These are phyloP conservation scores for Hybos culiciformis DNA, from an alignment of 2,888 invertebrate species.

Conservation along the genomic window DNA sequence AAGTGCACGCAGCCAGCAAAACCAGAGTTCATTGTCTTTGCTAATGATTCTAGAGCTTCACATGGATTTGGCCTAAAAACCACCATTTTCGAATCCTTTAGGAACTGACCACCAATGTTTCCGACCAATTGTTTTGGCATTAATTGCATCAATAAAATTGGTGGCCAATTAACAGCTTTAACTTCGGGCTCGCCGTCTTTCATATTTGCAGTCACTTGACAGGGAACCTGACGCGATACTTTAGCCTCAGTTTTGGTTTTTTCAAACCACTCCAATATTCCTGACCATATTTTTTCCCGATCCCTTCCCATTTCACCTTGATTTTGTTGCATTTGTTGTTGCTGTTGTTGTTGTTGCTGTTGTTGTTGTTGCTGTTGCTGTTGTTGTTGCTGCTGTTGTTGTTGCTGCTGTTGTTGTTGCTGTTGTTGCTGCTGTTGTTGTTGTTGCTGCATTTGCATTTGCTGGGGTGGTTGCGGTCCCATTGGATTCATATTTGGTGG, in stretches of 20 bases:
- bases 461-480: too few species aligned
- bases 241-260: slow-evolving; percentile 76
- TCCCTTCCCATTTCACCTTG: slow-evolving; percentile 18
- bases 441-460: too few species aligned
- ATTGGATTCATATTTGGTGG: too few species aligned
- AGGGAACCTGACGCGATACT: slow-evolving; percentile 56
- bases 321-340: background rate
- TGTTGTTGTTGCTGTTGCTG: slow-evolving; percentile 16
- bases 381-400: slow-evolving; percentile 23
- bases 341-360: slow-evolving; percentile 18
- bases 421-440: slow-evolving; percentile 25
- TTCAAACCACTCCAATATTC: slow-evolving; percentile 85
- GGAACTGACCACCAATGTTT: slow-evolving; percentile 74
- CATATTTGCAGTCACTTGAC: slow-evolving; percentile 55
- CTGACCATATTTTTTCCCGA: slow-evolving; percentile 51
- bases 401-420: slow-evolving; percentile 26
- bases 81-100: slow-evolving; percentile 87
- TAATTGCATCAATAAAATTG: slow-evolving; percentile 81
- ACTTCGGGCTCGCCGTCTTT: slow-evolving; percentile 81
- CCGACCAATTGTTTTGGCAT: slow-evolving; percentile 88
- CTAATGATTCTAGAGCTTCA: slow-evolving; percentile 73
- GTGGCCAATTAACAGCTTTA: slow-evolving; percentile 88
- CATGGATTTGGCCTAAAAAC: slow-evolving; percentile 75
- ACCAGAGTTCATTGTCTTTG: slow-evolving; percentile 85
- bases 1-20: slow-evolving; percentile 94